Evolutionary conservation across 1,140 invertebrate genomes (phyloP).

Genomic region (Meloidogyne chitwoodi): DNA sequence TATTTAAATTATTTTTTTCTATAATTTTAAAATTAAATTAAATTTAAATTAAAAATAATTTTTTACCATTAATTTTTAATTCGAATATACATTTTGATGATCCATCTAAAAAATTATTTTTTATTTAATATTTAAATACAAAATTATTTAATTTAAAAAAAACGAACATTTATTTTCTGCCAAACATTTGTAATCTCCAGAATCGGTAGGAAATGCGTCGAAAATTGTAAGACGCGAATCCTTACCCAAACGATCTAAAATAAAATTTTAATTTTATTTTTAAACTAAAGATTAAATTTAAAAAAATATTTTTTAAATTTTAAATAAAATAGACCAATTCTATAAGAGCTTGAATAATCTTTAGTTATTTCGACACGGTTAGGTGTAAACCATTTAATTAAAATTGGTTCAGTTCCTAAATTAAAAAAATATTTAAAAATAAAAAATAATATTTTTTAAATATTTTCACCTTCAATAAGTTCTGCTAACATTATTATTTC

Average conservation of each 20-base stretch:
- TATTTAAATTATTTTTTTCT: constrained; percentile 5
- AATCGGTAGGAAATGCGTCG: constrained; percentile 82
- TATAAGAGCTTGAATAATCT: constrained; percentile 35
- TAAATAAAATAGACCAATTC: constrained; percentile 20
- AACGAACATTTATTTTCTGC: constrained; percentile 72
- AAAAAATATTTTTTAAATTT: neutral
- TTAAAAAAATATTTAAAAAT: constrained; percentile 5
- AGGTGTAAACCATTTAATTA: constrained; percentile 42
- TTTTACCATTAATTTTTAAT: constrained; percentile 7
- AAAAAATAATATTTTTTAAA: neutral
- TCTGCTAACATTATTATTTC: constrained; percentile 41
- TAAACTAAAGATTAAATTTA: neutral
- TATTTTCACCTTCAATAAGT: constrained; percentile 38
- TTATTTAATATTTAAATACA: too few species aligned
- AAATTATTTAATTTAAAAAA: neutral
- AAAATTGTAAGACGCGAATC: constrained; percentile 73
- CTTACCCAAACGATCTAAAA: constrained; percentile 27
- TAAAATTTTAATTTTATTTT: neutral
- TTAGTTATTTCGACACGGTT: constrained; percentile 41
- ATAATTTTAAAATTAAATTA: neutral
- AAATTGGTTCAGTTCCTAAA: constrained; percentile 48
- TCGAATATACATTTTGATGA: constrained; percentile 17
- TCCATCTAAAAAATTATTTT: neutral
- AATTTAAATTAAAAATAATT: neutral
- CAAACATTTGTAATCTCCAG: constrained; percentile 81